phyloP scores from a whole-genome alignment of 1,140 invertebrate genomes.

The Drosophila santomea region DNA sequence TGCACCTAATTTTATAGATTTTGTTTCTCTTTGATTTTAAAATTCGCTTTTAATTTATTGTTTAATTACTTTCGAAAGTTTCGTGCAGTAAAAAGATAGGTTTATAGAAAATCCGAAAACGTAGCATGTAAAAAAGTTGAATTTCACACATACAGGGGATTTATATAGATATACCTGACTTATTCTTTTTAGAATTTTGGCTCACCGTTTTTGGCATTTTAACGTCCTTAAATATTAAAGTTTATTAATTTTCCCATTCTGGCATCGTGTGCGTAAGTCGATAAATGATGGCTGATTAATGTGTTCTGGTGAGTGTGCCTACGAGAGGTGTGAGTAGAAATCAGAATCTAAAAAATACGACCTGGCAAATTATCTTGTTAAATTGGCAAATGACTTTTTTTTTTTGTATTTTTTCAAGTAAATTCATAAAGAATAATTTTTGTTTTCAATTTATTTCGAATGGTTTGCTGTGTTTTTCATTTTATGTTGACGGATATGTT shows the following conservation, averaged over 20 bases:
- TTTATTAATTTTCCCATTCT: not conserved
- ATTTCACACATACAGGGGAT: no score
- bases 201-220: not conserved
- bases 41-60: not conserved
- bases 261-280: not conserved
- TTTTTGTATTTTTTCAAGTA: no score
- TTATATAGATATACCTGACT: no score
- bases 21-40: not conserved
- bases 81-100: no score
- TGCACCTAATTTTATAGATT: not conserved
- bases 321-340: constrained; percentile 2
- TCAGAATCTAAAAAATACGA: not conserved
- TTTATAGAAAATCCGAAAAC: no score
- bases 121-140: no score
- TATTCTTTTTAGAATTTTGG: not conserved
- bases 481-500: constrained; percentile 12
- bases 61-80: not conserved
- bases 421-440: constrained; percentile 5
- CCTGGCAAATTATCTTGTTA: not conserved
- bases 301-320: constrained; percentile 6
- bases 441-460: constrained; percentile 5
- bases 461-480: not conserved
- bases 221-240: not conserved
- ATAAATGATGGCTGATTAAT: constrained; percentile 8
- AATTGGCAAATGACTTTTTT: not conserved